A percentile compares a stretch with the other conserved stretches of the same genome.
These are phyloP conservation scores for Phataginus tricuspis DNA, from an alignment of 2,797 vertebrate genomes.

Conservation along the genomic window DNA sequence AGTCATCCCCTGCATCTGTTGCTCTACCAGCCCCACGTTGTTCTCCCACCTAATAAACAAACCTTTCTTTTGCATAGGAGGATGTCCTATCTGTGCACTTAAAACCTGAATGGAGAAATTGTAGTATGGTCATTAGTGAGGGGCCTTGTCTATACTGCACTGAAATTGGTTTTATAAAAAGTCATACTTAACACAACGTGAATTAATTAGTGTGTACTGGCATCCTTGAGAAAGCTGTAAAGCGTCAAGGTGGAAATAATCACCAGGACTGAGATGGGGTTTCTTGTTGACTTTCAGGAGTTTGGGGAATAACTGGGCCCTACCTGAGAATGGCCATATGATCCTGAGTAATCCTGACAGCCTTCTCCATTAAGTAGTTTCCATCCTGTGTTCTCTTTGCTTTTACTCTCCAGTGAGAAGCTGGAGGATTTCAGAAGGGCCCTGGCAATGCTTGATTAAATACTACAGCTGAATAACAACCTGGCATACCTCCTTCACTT, in stretches of 20 bases:
- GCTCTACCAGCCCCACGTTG: background rate
- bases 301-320: background rate
- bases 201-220: background rate
- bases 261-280: background rate
- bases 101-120: background rate
- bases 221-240: background rate
- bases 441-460: slow-evolving; percentile 43
- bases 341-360: background rate
- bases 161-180: background rate
- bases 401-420: slow-evolving; percentile 68
- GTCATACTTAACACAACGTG: background rate
- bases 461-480: slow-evolving; percentile 69
- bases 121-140: background rate
- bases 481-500: slow-evolving; percentile 44
- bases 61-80: background rate
- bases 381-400: background rate
- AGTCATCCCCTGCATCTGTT: background rate
- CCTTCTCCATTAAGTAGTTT: background rate
- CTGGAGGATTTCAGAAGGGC: slow-evolving; percentile 62
- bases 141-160: background rate
- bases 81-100: background rate
- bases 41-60: background rate
- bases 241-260: background rate
- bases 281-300: slow-evolving; percentile 8
- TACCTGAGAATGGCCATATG: background rate